These are phyloP conservation scores for Ferdinandea cuprea DNA, from an alignment of 2,888 invertebrate species.

Conservation along the genomic window DNA sequence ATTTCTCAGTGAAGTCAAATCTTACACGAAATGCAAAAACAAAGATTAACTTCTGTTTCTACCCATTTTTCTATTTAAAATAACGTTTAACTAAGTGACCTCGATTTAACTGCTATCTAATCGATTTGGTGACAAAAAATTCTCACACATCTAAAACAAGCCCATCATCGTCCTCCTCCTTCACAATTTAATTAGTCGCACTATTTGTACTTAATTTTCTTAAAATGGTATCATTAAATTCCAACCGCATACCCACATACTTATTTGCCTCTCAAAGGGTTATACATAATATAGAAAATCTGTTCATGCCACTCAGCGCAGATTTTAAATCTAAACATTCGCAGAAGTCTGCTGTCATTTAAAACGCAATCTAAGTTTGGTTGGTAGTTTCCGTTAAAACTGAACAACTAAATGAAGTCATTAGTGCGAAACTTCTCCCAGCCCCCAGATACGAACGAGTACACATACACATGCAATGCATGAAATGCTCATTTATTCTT, in stretches of 20 bases:
- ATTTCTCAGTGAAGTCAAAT: too few relatives aligned
- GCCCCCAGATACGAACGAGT: constrained; percentile 15
- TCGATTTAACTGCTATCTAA: too few relatives aligned
- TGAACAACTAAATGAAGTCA: constrained; percentile 58
- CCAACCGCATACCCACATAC: neutral
- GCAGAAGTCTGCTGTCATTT: constrained; percentile 45
- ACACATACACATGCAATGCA: neutral
- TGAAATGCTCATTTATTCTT: constrained; percentile 42
- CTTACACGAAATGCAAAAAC: too few relatives aligned
- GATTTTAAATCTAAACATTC: constrained; percentile 1
- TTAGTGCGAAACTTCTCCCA: constrained; percentile 57
- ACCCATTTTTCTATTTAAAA: too few relatives aligned
- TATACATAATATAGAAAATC: neutral
- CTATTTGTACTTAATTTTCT: too few relatives aligned
- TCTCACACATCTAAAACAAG: too few relatives aligned
- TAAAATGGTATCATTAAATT: too few relatives aligned
- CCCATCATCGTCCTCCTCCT: too few relatives aligned
- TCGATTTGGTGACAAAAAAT: too few relatives aligned
- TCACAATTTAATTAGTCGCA: too few relatives aligned
- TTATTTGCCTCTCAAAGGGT: neutral
- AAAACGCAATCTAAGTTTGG: constrained; percentile 63
- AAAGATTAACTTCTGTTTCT: too few relatives aligned
- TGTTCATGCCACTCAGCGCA: neutral
- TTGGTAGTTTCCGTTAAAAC: constrained; percentile 55
- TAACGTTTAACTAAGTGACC: too few relatives aligned